Base-by-base conservation (phyloP, 2,888 invertebrate genomes). In the Drosophila pseudotalamancana region DNA sequence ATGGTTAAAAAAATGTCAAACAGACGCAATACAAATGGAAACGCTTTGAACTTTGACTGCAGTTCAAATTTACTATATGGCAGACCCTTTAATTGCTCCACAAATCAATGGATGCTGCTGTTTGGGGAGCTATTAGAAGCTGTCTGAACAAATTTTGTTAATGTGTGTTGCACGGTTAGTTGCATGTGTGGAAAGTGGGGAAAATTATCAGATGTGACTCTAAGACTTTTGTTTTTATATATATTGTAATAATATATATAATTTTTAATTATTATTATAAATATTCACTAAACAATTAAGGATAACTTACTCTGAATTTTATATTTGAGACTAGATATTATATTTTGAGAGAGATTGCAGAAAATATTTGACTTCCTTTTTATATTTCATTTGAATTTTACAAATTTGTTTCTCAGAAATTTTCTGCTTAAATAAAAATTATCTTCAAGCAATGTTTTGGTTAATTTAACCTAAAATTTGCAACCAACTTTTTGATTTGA, bases 11-110 rank as follows among this genome's bases (percentile, higher is more conserved):
- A 64, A 67, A 40, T 72, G 77, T 72, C 64, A 51, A 51, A 46
- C 39, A 37, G 61, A 69, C 64, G 50, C 51, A 35, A 53, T 35
- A 54, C 43, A 56, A 71, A 71, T 75, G 66, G 48, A 76, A 53
- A 35, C 29, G 46, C 72, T 76, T 80, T 80, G 80, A 80, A 80
- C 80, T 86, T 61, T 86, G 74, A 73, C 87, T 86, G 62, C 50
- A 53, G 40, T 55, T 54, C 56, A 37, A 54, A 72, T 75, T 50
- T 55, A 29, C 43, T 35, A 70, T 63, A 19, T 55, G 29, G 27
- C 27, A 39, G 49, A 16, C 29, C 18, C 29, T 11, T n/a, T 8
- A 18, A 18, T 19, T 29, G 16, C 8, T 19, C 27, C 59, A 18
- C 16, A 23, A 23, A 34, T 45, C 46, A 72, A 51, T 29, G 23